Evolutionary conservation across 2,888 invertebrate genomes (phyloP).

Genomic region (Eustalomyia histrio): DNA sequence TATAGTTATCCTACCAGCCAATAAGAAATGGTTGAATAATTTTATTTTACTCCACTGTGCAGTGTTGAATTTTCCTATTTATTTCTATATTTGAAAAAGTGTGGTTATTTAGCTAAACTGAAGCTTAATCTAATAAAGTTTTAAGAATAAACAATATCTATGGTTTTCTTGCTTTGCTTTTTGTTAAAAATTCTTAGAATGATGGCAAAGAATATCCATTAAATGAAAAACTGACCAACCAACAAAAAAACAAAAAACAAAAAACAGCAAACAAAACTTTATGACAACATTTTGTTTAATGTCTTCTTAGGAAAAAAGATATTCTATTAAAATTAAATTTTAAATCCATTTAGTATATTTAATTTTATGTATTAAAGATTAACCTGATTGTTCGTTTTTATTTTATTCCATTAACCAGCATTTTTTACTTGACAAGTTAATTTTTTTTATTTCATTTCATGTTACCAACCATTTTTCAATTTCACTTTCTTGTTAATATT

Average conservation of each 20-base stretch:
- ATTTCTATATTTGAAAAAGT: too few species aligned
- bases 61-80: too few species aligned
- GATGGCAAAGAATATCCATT: not conserved
- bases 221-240: too few species aligned
- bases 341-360: not conserved
- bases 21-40: too few species aligned
- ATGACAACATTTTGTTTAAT: not conserved
- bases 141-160: not conserved
- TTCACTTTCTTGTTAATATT: not conserved
- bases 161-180: not conserved
- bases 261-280: not conserved
- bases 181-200: not conserved
- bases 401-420: too few species aligned
- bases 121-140: not conserved
- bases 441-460: not conserved
- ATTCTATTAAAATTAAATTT: conserved; percentile 5
- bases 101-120: not conserved
- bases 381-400: too few species aligned
- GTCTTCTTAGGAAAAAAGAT: conserved; percentile 4
- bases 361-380: not conserved
- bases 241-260: not conserved
- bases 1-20: too few species aligned
- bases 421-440: too few species aligned
- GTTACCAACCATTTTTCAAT: not conserved
- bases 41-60: too few species aligned